These are phyloP conservation scores for Aphis gossypii DNA, from an alignment of 1,140 invertebrate species.

Conservation along the genomic window DNA sequence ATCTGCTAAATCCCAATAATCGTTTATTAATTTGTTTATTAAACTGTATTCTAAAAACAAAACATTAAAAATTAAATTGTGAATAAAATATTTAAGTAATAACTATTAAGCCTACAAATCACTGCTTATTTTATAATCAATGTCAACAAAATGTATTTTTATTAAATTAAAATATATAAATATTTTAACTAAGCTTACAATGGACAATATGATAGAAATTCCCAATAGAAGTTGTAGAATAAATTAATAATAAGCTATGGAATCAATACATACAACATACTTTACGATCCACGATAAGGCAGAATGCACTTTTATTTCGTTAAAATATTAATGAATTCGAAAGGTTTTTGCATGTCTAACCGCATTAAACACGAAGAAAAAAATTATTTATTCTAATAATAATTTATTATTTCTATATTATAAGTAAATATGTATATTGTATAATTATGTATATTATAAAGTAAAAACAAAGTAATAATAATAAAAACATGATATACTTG, in stretches of 20 bases:
- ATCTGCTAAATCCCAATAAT: not conserved
- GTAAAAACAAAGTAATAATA: not conserved
- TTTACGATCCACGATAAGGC: not conserved
- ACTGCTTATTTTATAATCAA: not conserved
- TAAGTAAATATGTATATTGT: not conserved
- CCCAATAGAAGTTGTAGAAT: constrained; percentile 8
- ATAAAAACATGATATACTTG: not conserved
- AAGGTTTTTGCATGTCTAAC: constrained; percentile 26
- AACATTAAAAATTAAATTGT: not conserved
- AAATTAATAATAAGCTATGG: constrained; percentile 36
- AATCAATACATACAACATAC: constrained; percentile 36
- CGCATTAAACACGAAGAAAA: not conserved
- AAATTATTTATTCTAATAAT: constrained; percentile 24
- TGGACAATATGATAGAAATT: not conserved
- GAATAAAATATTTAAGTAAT: too few species aligned
- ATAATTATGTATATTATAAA: not conserved
- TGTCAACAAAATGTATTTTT: not conserved
- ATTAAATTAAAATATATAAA: not conserved
- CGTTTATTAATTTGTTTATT: not conserved
- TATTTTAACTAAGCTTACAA: not conserved
- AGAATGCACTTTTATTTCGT: constrained; percentile 39
- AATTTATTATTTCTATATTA: constrained; percentile 19
- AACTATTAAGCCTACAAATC: too few species aligned
- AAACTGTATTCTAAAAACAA: not conserved
- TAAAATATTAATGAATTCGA: constrained; percentile 31